These are phyloP conservation scores for Orchesellides sinensis DNA, from an alignment of 2,888 invertebrate genomes.

Conservation along the genomic window DNA sequence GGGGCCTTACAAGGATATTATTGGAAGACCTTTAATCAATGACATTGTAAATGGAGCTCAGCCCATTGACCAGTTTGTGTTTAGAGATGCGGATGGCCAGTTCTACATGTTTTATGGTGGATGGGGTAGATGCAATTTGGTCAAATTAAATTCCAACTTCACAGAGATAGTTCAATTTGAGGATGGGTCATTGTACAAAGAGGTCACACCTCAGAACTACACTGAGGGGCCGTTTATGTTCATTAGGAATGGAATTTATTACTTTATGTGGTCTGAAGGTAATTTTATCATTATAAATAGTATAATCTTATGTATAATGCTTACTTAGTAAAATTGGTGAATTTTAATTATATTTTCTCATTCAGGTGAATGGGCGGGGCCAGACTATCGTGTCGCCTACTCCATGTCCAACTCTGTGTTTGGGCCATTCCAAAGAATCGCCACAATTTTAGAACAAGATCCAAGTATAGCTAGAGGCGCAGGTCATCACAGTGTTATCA, in stretches of 20 bases:
- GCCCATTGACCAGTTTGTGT: conserved; percentile 71
- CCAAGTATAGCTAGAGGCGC: conserved; percentile 66
- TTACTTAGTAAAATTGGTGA: neutral
- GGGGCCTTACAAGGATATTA: conserved; percentile 67
- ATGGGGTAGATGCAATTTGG: conserved; percentile 69
- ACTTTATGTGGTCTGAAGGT: conserved; percentile 71
- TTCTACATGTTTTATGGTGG: conserved; percentile 71
- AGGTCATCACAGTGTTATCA: conserved; percentile 70
- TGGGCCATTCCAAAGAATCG: conserved; percentile 62
- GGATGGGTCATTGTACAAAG: conserved; percentile 64
- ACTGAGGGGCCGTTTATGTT: conserved; percentile 70
- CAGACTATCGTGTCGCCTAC: conserved; percentile 69
- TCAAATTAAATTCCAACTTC: conserved; percentile 54
- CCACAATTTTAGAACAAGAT: conserved; percentile 68
- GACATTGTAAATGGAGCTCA: conserved; percentile 67
- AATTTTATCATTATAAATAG: neutral
- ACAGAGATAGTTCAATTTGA: conserved; percentile 53
- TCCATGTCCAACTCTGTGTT: conserved; percentile 57
- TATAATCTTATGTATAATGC: neutral
- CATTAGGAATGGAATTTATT: conserved; percentile 62
- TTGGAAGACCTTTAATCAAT: conserved; percentile 63
- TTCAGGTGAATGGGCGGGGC: conserved; percentile 64
- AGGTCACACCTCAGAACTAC: conserved; percentile 66
- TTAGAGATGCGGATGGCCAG: conserved; percentile 61
- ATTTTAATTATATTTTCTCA: neutral